A percentile compares a stretch with the other conserved stretches of the same genome.
phyloP scores from a whole-genome alignment of 2,888 invertebrate genomes.

The Phyto melanocephala region DNA sequence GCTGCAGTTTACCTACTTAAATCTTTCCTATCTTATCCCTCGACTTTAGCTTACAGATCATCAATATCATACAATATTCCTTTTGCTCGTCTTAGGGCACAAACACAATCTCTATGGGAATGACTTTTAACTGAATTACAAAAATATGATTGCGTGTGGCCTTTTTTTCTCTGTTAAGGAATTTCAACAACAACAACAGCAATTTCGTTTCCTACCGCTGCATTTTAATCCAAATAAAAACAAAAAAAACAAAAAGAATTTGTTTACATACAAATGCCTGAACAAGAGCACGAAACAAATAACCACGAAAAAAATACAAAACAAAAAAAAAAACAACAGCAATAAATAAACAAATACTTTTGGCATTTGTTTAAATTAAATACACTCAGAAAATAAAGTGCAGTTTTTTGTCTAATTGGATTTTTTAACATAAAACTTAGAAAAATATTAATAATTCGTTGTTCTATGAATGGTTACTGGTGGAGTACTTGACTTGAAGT shows the following conservation, averaged over 20 bases:
- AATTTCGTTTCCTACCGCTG: constrained; percentile 31
- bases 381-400: constrained; percentile 23
- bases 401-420: constrained; percentile 4
- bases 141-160: constrained; percentile 59
- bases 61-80: background rate
- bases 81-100: background rate
- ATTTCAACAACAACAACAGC: constrained; percentile 6
- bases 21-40: background rate
- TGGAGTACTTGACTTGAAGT: background rate
- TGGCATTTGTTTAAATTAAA: constrained; percentile 26
- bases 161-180: constrained; percentile 31
- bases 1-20: background rate
- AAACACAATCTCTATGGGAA: constrained; percentile 36
- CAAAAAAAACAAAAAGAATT: background rate
- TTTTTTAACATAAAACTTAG: background rate
- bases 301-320: background rate
- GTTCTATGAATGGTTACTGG: background rate
- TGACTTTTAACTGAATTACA: constrained; percentile 20
- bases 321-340: background rate
- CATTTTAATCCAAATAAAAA: constrained; percentile 26
- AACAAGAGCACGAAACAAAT: constrained; percentile 19
- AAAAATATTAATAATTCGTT: background rate
- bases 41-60: no score
- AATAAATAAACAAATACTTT: constrained; percentile 55
- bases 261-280: constrained; percentile 29